These are phyloP conservation scores for Channa striata DNA, from an alignment of 2,797 vertebrate genomes.

Conservation along the genomic window DNA sequence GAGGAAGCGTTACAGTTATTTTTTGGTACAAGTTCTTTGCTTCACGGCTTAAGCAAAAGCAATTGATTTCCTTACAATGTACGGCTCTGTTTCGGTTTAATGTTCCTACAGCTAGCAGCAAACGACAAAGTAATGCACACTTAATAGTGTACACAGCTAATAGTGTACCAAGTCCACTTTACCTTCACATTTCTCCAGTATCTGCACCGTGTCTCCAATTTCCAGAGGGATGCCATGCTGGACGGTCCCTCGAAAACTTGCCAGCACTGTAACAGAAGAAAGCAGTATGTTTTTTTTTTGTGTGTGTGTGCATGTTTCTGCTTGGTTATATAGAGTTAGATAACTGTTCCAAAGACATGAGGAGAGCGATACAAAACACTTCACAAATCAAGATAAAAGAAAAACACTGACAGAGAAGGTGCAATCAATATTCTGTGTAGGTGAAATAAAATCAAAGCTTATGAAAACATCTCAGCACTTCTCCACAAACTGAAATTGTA, in stretches of 20 bases:
- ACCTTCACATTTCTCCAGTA: constrained; percentile 99
- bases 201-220: constrained; percentile 98
- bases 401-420: constrained; percentile 36
- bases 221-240: constrained; percentile 95
- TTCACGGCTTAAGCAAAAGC: constrained; percentile 15
- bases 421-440: constrained; percentile 56
- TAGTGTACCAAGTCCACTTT: constrained; percentile 20
- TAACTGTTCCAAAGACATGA: constrained; percentile 11
- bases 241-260: constrained; percentile 94
- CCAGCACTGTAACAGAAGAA: constrained; percentile 89
- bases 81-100: background rate
- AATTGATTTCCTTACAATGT: background rate
- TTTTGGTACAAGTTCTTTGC: background rate
- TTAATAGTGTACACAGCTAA: no score
- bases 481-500: constrained; percentile 27
- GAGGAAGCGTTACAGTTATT: background rate
- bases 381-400: background rate
- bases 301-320: constrained; percentile 4
- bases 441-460: constrained; percentile 56
- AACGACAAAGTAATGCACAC: background rate
- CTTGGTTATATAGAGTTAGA: constrained; percentile 20
- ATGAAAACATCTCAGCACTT: constrained; percentile 11
- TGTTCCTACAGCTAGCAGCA: background rate
- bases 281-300: no score
- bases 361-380: constrained; percentile 18